Percentiles rank a stretch among this genome's conserved stretches.
phyloP scores from a whole-genome alignment of 2,888 invertebrate species.

The Campoplex nolae region DNA sequence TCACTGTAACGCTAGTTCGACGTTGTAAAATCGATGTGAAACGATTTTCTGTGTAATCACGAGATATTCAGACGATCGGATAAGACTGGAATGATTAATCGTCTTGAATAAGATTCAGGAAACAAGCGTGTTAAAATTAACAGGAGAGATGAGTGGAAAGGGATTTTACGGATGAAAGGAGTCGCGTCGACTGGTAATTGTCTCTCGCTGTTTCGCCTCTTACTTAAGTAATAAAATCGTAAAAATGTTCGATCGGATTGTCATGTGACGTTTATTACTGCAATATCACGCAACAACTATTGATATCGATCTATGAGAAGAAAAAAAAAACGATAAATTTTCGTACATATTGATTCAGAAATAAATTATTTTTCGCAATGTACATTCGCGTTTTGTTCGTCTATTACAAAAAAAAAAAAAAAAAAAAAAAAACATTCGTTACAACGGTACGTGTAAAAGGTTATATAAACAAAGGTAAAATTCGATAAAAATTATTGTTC shows the following conservation, averaged over 20 bases:
- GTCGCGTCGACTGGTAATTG: background rate
- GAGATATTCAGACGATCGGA: background rate
- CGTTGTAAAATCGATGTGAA: background rate
- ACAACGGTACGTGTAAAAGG: slow-evolving; percentile 17
- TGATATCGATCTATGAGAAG: slow-evolving; percentile 20
- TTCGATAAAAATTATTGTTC: slow-evolving; percentile 24
- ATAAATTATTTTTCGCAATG: slow-evolving; percentile 4
- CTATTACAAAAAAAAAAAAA: slow-evolving; percentile 9
- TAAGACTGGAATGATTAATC: slow-evolving; percentile 6
- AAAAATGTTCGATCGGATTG: slow-evolving; percentile 47
- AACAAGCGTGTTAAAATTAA: background rate
- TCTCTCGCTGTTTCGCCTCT: background rate
- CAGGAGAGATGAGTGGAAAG: background rate
- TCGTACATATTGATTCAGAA: slow-evolving; percentile 27
- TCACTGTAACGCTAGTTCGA: background rate
- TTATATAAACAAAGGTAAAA: slow-evolving; percentile 38
- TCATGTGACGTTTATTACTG: slow-evolving; percentile 61
- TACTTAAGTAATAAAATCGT: slow-evolving; percentile 6
- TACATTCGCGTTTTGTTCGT: slow-evolving; percentile 8
- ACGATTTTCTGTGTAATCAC: background rate
- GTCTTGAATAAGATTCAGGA: background rate
- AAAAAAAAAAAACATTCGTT: background rate
- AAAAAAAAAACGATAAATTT: slow-evolving; percentile 4
- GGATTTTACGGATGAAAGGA: background rate
- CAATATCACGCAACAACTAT: slow-evolving; percentile 45